phyloP scores from a whole-genome alignment of 2,888 invertebrate genomes.

The Apeira syringaria region DNA sequence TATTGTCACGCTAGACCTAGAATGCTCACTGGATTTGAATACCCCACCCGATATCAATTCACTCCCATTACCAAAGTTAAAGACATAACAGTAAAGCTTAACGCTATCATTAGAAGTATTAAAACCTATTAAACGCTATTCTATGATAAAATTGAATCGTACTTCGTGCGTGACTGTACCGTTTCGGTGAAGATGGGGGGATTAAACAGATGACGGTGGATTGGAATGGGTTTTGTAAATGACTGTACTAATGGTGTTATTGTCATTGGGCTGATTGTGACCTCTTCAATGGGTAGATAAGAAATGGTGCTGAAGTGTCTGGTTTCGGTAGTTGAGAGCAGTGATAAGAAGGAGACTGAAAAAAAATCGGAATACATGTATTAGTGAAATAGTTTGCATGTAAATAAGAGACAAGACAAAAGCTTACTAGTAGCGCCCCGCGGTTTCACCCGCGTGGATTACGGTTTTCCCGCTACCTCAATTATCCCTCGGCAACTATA shows the following conservation, averaged over 20 bases:
- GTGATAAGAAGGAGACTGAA: too few relatives aligned
- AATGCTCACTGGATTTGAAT: too few relatives aligned
- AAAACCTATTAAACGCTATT: conserved; percentile 46
- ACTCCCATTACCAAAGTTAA: conserved; percentile 34
- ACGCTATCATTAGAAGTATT: conserved; percentile 49
- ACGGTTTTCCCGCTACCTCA: too few relatives aligned
- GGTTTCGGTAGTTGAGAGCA: not conserved
- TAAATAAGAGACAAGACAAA: too few relatives aligned
- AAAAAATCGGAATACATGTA: too few relatives aligned
- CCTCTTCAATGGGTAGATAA: conserved; percentile 16
- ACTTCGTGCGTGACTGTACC: conserved; percentile 16
- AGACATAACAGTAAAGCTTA: conserved; percentile 51
- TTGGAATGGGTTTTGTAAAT: conserved; percentile 25
- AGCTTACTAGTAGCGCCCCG: too few relatives aligned
- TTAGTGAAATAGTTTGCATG: too few relatives aligned
- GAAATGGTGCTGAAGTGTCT: conserved; percentile 3
- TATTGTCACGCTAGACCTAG: too few relatives aligned
- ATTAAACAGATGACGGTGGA: conserved; percentile 28
- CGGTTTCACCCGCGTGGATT: too few relatives aligned
- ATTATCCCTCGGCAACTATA: too few relatives aligned
- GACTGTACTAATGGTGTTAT: conserved; percentile 28
- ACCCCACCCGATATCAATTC: conserved; percentile 23
- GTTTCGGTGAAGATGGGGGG: conserved; percentile 23
- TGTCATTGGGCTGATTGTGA: conserved; percentile 18
- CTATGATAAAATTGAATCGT: conserved; percentile 29